Base-by-base conservation (phyloP, 2,888 invertebrate genomes). In the Eilema griseolum region DNA sequence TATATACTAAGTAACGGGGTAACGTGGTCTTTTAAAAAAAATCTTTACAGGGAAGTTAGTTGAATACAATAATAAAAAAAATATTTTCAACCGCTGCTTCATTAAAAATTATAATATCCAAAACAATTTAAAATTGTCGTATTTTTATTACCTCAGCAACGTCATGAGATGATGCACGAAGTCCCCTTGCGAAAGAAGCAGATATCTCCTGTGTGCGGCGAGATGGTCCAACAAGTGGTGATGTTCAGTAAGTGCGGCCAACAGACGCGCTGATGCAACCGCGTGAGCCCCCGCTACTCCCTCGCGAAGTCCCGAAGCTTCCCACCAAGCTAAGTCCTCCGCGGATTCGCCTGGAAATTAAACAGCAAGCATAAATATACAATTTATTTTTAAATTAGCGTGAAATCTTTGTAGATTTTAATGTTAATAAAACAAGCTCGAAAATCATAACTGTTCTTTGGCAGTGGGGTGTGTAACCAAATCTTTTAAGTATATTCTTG, bases 151-250 rank as follows among this genome's bases (percentile, higher is more conserved):
- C 98, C 98, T 98, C 76, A 99, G 93, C 73, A 99, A 95, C 84
- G 99, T 98, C 97, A 99, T 97, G 68, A 99, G 96, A 87, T 99
- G 98, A 86, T 98, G 97, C 83, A 99, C 98, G 92, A 99, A 99
- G 94, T 99, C 99, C 0, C 99, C 99, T 95, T 99, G 99, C 20
- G 99, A 99, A 20, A 99, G 96, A 69, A 99, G 95, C 85, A 99
- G 94, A 93, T 99, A 99, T 72, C 98, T 96, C 77, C 99, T 96
- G 92, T 99, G 97, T 28, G 99, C 99, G 85, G 98, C 97, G 67
- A 99, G 96, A 93, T 99, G 99, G 90, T 98, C 98, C 84, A 98
- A 96, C 76, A 99, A 96, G 86, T 98, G 97, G 93, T 98, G 99
- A 83, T 98, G 98, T 77, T 97, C 96, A 82, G 97, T 97, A 77